These are phyloP conservation scores for Andrena praecox DNA, from an alignment of 2,888 invertebrate genomes.

Conservation along the genomic window DNA sequence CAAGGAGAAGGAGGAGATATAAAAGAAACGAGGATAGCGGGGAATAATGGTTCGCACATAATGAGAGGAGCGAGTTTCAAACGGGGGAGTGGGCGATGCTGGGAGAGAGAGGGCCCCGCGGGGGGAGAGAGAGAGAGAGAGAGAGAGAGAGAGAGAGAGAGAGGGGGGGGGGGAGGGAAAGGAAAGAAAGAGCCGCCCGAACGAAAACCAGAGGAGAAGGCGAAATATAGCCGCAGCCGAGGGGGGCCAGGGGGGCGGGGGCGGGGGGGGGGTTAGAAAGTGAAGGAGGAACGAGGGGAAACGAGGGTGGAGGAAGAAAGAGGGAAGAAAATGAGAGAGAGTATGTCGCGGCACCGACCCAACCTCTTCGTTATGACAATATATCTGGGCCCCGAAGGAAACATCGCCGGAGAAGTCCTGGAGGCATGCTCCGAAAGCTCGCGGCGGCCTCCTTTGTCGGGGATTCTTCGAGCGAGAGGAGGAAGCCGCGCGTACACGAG, in stretches of 20 bases:
- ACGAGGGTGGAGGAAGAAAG: not conserved
- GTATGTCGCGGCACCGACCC: constrained; percentile 54
- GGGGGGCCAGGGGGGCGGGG: not conserved
- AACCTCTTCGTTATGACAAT: constrained; percentile 72
- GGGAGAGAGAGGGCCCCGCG: not conserved
- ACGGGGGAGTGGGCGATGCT: constrained; percentile 35
- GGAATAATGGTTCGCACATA: constrained; percentile 61
- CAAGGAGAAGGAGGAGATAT: constrained; percentile 4
- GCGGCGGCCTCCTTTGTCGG: constrained; percentile 81
- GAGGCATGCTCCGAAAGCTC: constrained; percentile 73
- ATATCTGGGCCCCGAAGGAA: constrained; percentile 72
- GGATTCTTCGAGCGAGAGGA: constrained; percentile 80
- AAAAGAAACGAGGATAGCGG: constrained; percentile 10
- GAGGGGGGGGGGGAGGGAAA: not conserved
- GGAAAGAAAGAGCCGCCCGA: not conserved
- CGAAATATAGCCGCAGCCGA: not conserved
- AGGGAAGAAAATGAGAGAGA: constrained; percentile 41
- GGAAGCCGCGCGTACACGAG: constrained; percentile 60
- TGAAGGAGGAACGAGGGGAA: constrained; percentile 13
- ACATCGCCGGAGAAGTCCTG: constrained; percentile 76
- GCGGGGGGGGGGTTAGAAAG: not conserved
- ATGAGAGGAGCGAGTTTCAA: constrained; percentile 56
- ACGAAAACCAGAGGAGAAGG: constrained; percentile 8
- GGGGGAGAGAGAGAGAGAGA: not conserved
- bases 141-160: not conserved